Evolutionary conservation across 1,140 invertebrate species (phyloP).

Genomic region (Bombus haemorrhoidalis): DNA sequence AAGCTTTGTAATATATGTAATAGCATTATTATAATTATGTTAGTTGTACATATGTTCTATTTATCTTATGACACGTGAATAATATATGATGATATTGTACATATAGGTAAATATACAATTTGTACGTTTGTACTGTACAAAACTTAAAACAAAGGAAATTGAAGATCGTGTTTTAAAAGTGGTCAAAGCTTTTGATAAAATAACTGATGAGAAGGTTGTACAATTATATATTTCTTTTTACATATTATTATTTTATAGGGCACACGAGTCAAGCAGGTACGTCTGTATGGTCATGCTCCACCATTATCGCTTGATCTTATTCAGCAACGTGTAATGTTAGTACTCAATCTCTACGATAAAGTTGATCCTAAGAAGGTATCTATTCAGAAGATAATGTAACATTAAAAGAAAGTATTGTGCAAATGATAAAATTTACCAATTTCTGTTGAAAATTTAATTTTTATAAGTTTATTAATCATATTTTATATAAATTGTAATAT

Average conservation of each 20-base stretch:
- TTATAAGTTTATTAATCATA: background rate
- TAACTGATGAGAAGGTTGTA: slow-evolving; percentile 88
- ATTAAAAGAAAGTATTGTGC: slow-evolving; percentile 32
- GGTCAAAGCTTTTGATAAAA: slow-evolving; percentile 90
- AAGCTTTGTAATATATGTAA: background rate
- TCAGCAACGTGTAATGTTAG: slow-evolving; percentile 93
- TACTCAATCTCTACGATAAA: slow-evolving; percentile 98
- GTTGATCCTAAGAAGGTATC: slow-evolving; percentile 95
- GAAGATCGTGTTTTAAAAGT: slow-evolving; percentile 90
- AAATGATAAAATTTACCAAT: background rate
- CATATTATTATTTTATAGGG: slow-evolving; percentile 86
- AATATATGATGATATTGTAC: slow-evolving; percentile 37
- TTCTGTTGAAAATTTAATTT: background rate
- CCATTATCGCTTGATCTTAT: slow-evolving; percentile 92
- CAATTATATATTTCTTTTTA: slow-evolving; percentile 75
- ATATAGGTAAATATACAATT: slow-evolving; percentile 55
- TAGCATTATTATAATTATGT: slow-evolving; percentile 13
- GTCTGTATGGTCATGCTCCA: slow-evolving; percentile 88
- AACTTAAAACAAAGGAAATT: slow-evolving; percentile 83
- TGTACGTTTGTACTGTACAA: slow-evolving; percentile 44
- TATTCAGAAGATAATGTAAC: slow-evolving; percentile 46
- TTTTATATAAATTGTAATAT: background rate
- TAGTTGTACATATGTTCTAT: slow-evolving; percentile 4
- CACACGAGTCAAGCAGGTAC: slow-evolving; percentile 83
- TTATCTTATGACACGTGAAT: background rate